These are phyloP conservation scores for Neuroterus valhalla DNA, from an alignment of 1,140 invertebrate genomes.

Conservation along the genomic window DNA sequence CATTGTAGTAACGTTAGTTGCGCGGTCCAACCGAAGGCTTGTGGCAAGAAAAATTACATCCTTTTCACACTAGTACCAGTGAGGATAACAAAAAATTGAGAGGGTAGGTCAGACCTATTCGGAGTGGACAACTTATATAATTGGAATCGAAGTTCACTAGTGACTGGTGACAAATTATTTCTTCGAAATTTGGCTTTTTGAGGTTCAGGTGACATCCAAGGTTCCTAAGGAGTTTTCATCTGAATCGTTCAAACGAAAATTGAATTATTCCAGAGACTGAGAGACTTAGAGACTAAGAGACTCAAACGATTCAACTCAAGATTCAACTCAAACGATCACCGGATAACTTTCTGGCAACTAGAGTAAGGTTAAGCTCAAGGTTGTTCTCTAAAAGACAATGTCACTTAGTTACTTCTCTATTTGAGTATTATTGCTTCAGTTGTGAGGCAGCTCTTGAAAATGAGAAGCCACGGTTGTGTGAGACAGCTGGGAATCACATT, in stretches of 20 bases:
- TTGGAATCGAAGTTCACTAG: not conserved
- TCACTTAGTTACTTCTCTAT: conserved; percentile 30
- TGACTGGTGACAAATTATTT: not conserved
- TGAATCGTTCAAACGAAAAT: too few species aligned
- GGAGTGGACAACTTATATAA: too few species aligned
- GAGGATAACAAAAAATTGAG: not conserved
- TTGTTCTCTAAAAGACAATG: conserved; percentile 33
- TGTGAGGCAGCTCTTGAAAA: conserved; percentile 37
- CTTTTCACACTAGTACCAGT: too few species aligned
- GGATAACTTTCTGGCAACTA: conserved; percentile 32
- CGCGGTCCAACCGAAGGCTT: too few species aligned
- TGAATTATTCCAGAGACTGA: conserved; percentile 38
- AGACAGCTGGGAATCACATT: conserved; percentile 60
- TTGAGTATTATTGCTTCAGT: conserved; percentile 34
- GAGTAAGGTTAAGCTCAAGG: conserved; percentile 24
- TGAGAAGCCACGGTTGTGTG: too few species aligned
- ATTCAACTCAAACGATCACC: conserved; percentile 15
- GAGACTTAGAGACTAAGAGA: conserved; percentile 31
- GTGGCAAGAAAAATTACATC: too few species aligned
- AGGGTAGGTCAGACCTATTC: too few species aligned
- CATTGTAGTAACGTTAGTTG: too few species aligned
- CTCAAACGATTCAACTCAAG: conserved; percentile 35
- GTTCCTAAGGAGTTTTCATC: too few species aligned
- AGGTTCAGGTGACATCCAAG: too few species aligned
- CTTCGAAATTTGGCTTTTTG: too few species aligned